Evolutionary conservation across 2,797 vertebrate species (phyloP).

Genomic region (Hapalemur alaotrensis): DNA sequence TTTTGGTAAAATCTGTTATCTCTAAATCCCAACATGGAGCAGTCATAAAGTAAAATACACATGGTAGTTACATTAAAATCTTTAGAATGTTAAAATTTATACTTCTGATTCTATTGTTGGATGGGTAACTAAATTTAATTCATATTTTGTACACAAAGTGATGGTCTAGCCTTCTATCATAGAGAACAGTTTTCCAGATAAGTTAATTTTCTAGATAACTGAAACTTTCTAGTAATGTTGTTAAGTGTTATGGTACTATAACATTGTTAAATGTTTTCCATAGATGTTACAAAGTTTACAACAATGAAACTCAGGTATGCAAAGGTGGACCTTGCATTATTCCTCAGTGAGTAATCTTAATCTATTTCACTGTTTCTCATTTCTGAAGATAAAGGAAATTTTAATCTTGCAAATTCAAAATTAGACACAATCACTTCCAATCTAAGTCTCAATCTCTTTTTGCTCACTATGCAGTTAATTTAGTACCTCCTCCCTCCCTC

Average conservation of each 20-base stretch:
- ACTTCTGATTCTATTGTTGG: background rate
- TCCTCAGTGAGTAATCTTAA: background rate
- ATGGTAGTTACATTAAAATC: background rate
- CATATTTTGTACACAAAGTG: background rate
- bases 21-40: background rate
- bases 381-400: conserved; percentile 30
- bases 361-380: background rate
- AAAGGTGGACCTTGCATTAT: background rate
- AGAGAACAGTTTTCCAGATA: background rate
- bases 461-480: background rate
- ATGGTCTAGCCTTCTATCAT: background rate
- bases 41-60: background rate
- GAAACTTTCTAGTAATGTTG: background rate
- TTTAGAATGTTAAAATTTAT: conserved; percentile 14
- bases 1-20: conserved; percentile 17
- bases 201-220: conserved; percentile 47
- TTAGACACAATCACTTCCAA: background rate
- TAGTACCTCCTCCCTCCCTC: background rate
- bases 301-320: background rate
- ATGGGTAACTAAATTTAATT: background rate
- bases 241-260: background rate
- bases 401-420: background rate
- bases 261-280: conserved; percentile 11
- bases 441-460: background rate
- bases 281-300: background rate